Evolutionary conservation across 1,140 invertebrate species (phyloP), one percentile per base, ranked within the genome.

Genomic region (Nasonia giraulti): DNA sequence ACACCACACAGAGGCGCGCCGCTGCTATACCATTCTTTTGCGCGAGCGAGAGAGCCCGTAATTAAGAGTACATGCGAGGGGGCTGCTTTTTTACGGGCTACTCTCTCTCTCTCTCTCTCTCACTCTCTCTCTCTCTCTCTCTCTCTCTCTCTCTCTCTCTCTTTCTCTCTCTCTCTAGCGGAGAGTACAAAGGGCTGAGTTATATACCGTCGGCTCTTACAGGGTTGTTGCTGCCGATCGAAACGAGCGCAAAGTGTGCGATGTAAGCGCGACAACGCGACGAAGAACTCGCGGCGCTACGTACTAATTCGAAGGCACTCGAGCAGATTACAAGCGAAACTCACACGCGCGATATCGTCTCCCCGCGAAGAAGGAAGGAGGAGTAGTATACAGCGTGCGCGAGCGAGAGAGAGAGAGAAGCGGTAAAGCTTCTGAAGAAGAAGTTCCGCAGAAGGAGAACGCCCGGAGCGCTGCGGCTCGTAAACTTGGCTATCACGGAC

Each of bases 401-500:
- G 27, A 27, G 27, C 27, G 27, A 27, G 27, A 27, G 27, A 27
- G 27, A 27, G 27, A 44, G 40, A 44, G 40, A 44, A 44, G 40
- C 40, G 8, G 40, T 44, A 44, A 44, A 44, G 40, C 40, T 37
- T 37, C 33, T 47, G 44, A 44, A 78, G 76, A 76, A 47, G 17
- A 47, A 76, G 74, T 62, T 62, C 0, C 20, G 37, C 37, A 40
- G 40, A 27, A 40, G 75, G 33, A 37, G 55, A 50, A 55, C 40
- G 78, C 78, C 23, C 17, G 55, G 12, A 68, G 78, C 66, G 10
- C 40, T 44, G 78, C 62, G n/a, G 31, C 80, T 82, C 80, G 80
- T 82, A 82, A 82, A 82, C 69, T 82, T 82, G 71, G 44, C 71
- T 74, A 82, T 74, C 80, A 74, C 27, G 37, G 55, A 44, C 17